Evolutionary conservation across 1,140 invertebrate genomes (phyloP).

Genomic region (Hesperophylax magnus): DNA sequence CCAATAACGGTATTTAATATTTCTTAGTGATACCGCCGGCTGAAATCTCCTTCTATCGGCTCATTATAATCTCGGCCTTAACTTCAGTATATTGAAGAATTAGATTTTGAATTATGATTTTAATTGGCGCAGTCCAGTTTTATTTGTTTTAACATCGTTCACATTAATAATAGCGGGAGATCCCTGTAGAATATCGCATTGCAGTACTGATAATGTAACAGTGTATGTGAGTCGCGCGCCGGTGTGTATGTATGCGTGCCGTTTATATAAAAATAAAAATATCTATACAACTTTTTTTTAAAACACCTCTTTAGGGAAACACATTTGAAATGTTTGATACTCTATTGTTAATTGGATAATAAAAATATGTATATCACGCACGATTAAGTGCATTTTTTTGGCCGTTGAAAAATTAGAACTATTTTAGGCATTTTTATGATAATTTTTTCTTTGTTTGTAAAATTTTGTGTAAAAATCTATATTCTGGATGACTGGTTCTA

Average conservation of each 20-base stretch:
- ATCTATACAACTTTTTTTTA: constrained; percentile 23
- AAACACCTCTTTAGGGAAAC: constrained; percentile 14
- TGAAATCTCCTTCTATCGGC: too few species aligned
- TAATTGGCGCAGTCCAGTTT: too few species aligned
- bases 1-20: too few species aligned
- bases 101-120: too few species aligned
- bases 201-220: constrained; percentile 40
- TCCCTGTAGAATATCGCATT: constrained; percentile 32
- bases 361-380: constrained; percentile 37
- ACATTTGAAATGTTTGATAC: constrained; percentile 10
- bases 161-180: constrained; percentile 8
- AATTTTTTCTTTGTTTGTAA: background rate
- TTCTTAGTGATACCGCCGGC: too few species aligned
- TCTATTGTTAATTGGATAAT: constrained; percentile 13
- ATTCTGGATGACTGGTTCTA: background rate
- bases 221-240: background rate
- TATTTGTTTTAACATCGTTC: background rate
- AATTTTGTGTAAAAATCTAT: background rate
- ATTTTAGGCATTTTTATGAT: background rate
- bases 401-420: constrained; percentile 17
- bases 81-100: too few species aligned
- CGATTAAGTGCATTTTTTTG: constrained; percentile 11
- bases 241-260: constrained; percentile 11
- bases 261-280: constrained; percentile 37
- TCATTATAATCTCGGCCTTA: too few species aligned